phyloP scores from a whole-genome alignment of 2,888 invertebrate species.

The Perithous albicinctus region DNA sequence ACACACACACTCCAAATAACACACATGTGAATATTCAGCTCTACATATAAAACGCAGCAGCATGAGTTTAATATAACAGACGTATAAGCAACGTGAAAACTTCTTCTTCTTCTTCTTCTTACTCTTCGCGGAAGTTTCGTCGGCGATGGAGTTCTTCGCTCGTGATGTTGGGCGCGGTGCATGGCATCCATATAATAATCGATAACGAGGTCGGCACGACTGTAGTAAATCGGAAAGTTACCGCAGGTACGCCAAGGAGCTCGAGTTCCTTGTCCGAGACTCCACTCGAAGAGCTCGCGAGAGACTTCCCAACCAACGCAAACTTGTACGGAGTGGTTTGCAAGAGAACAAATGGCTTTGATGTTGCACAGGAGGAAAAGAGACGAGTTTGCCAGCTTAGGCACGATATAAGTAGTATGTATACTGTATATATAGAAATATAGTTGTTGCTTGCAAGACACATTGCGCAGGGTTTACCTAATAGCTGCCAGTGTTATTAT shows the following conservation, averaged over 20 bases:
- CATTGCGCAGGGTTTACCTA: conserved; percentile 45
- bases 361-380: neutral
- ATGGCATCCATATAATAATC: conserved; percentile 64
- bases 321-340: conserved; percentile 1
- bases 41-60: conserved; percentile 7
- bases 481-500: conserved; percentile 77
- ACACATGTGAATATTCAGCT: neutral
- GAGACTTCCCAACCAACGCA: conserved; percentile 19
- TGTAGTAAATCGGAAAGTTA: conserved; percentile 57
- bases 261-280: conserved; percentile 42
- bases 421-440: conserved; percentile 12
- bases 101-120: conserved; percentile 23
- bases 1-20: neutral
- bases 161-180: conserved; percentile 35
- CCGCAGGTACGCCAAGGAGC: conserved; percentile 26
- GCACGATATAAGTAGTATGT: neutral
- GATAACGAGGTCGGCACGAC: conserved; percentile 64
- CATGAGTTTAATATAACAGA: conserved; percentile 31
- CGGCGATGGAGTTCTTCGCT: conserved; percentile 11
- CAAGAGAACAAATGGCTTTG: conserved; percentile 6
- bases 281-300: neutral
- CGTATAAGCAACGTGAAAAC: conserved; percentile 21
- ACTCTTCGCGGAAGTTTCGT: conserved; percentile 53
- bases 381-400: conserved; percentile 16
- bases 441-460: neutral